These are phyloP conservation scores for Dryomyza anilis DNA, from an alignment of 2,888 invertebrate species.

Conservation along the genomic window DNA sequence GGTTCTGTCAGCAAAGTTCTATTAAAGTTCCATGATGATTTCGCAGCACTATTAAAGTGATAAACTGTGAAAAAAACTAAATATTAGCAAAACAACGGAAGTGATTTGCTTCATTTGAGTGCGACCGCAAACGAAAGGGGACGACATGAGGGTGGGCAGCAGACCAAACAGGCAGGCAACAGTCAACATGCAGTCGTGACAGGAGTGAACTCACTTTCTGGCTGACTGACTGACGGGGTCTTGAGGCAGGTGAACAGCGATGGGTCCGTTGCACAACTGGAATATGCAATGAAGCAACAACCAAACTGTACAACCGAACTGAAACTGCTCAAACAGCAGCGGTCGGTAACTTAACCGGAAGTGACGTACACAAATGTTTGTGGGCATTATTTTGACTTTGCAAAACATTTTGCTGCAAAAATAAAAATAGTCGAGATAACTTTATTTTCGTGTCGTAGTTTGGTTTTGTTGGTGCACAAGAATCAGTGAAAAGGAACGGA, in stretches of 20 bases:
- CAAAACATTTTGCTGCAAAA: not conserved
- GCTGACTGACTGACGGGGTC: not conserved
- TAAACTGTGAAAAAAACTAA: too few species aligned
- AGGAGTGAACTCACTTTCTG: not conserved
- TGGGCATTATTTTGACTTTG: conserved; percentile 6
- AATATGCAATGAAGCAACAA: conserved; percentile 6
- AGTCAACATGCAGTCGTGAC: too few species aligned
- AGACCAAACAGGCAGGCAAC: not conserved
- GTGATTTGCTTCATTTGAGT: conserved; percentile 21
- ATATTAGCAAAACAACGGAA: too few species aligned
- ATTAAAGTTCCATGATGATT: not conserved
- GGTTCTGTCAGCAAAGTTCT: not conserved
- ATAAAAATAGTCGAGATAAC: not conserved
- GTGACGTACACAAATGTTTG: conserved; percentile 17
- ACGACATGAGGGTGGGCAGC: not conserved
- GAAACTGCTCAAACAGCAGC: not conserved
- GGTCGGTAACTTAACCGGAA: conserved; percentile 14
- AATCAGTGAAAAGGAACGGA: conserved; percentile 17
- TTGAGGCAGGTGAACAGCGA: not conserved
- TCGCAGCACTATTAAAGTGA: too few species aligned
- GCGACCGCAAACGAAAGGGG: not conserved
- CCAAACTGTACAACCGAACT: too few species aligned
- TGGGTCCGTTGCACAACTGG: not conserved
- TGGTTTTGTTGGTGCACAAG: not conserved
- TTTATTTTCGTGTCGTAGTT: not conserved